phyloP scores from a whole-genome alignment of 2,888 invertebrate genomes.

The Pseudococcus viburni region DNA sequence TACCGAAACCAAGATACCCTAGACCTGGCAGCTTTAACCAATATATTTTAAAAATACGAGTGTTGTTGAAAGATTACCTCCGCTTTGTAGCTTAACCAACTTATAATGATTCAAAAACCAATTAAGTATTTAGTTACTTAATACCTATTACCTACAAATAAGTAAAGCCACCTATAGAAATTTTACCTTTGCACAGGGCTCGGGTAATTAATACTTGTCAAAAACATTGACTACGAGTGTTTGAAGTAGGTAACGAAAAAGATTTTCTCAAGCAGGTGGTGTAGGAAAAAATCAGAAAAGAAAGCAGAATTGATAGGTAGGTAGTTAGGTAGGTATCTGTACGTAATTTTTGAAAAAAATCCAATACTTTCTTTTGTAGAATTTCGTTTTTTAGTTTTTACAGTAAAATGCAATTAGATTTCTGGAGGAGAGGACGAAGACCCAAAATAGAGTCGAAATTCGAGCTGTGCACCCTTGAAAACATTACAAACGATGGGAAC shows the following conservation, averaged over 20 bases:
- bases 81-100: no score
- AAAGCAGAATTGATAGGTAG: background rate
- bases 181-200: background rate
- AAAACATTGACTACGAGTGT: background rate
- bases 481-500: no score
- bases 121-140: background rate
- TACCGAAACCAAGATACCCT: no score
- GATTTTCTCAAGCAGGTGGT: background rate
- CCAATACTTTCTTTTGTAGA: no score
- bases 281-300: background rate
- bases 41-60: background rate
- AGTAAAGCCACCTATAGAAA: background rate
- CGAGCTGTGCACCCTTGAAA: no score
- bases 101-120: background rate
- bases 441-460: no score
- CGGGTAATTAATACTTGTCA: conserved; percentile 18
- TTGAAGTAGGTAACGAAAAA: background rate
- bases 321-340: no score
- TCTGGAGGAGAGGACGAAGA: no score
- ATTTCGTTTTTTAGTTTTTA: no score
- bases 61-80: background rate
- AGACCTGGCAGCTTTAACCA: background rate
- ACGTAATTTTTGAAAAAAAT: no score
- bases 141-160: no score
- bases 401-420: no score